Evolutionary conservation across 2,113 vertebrate genomes (phyloP).

Genomic region (Halichoeres trimaculatus): DNA sequence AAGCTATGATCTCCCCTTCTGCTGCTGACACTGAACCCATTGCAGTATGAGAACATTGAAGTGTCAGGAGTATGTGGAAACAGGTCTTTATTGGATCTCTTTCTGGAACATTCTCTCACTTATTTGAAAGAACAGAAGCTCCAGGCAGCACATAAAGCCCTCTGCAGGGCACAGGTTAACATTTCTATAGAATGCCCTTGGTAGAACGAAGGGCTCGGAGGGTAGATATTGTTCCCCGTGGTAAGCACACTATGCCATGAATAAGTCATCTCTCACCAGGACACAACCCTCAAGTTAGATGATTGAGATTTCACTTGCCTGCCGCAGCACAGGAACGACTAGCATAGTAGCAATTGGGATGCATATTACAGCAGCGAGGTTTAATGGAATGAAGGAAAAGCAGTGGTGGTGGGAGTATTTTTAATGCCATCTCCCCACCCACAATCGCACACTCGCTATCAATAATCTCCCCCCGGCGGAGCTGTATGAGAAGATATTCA

Average conservation of each 20-base stretch:
- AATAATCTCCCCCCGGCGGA: slow-evolving; percentile 57
- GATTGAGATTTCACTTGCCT: slow-evolving; percentile 66
- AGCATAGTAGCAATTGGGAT: slow-evolving; percentile 50
- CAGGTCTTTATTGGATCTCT: not conserved
- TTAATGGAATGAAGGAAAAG: slow-evolving; percentile 61
- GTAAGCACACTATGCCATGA: slow-evolving; percentile 56
- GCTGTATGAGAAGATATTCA: slow-evolving; percentile 55
- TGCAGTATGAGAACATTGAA: not conserved
- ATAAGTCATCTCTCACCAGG: slow-evolving; percentile 75
- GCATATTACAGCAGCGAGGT: slow-evolving; percentile 58
- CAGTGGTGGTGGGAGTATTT: slow-evolving; percentile 44
- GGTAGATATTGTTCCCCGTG: slow-evolving; percentile 66
- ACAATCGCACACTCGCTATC: slow-evolving; percentile 57
- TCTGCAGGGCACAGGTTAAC: slow-evolving; percentile 39
- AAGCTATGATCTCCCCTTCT: not conserved
- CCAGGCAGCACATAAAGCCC: slow-evolving; percentile 17
- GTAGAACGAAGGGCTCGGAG: slow-evolving; percentile 36
- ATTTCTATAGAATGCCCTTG: slow-evolving; percentile 65
- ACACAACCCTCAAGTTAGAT: slow-evolving; percentile 67
- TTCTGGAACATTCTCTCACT: slow-evolving; percentile 1
- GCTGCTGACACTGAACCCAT: not conserved
- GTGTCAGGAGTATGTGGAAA: not conserved
- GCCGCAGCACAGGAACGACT: slow-evolving; percentile 42
- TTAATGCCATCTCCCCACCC: slow-evolving; percentile 38
- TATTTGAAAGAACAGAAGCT: slow-evolving; percentile 35